phyloP scores from a whole-genome alignment of 2,888 invertebrate species.

The Meloe dianella region DNA sequence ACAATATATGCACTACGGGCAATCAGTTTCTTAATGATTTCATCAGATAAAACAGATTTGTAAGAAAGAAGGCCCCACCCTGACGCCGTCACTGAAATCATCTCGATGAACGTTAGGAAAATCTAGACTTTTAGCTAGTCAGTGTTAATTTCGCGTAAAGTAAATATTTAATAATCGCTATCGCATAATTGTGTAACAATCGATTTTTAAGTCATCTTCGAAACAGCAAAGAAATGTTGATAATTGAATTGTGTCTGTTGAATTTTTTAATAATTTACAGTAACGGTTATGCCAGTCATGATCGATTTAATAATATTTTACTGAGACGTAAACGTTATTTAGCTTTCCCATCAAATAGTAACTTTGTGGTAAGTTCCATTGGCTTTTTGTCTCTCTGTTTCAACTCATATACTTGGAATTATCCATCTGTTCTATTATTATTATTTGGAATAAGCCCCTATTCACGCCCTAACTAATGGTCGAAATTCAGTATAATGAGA shows the following conservation, averaged over 20 bases:
- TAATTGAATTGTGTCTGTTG: conserved; percentile 10
- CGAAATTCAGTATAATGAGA: neutral
- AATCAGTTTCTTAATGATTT: too few species aligned
- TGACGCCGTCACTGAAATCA: too few species aligned
- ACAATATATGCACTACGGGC: too few species aligned
- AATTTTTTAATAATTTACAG: conserved; percentile 10
- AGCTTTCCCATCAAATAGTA: conserved; percentile 61
- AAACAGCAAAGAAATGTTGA: conserved; percentile 14
- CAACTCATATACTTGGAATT: neutral
- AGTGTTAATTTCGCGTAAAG: conserved; percentile 5
- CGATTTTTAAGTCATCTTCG: neutral
- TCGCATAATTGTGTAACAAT: neutral
- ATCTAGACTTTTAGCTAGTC: neutral
- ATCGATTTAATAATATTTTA: conserved; percentile 34
- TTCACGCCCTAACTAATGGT: neutral
- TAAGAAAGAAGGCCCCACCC: too few species aligned
- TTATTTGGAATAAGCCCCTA: neutral
- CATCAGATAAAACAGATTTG: too few species aligned
- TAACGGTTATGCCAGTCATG: neutral
- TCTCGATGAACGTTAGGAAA: neutral
- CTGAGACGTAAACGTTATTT: conserved; percentile 60
- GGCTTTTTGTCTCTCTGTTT: neutral
- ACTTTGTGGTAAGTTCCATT: conserved; percentile 51
- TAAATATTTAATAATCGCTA: neutral
- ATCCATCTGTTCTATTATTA: neutral